Evolutionary conservation across 2,888 invertebrate genomes (phyloP), one percentile per base, ranked within the genome.

Genomic region (Melieria picta): DNA sequence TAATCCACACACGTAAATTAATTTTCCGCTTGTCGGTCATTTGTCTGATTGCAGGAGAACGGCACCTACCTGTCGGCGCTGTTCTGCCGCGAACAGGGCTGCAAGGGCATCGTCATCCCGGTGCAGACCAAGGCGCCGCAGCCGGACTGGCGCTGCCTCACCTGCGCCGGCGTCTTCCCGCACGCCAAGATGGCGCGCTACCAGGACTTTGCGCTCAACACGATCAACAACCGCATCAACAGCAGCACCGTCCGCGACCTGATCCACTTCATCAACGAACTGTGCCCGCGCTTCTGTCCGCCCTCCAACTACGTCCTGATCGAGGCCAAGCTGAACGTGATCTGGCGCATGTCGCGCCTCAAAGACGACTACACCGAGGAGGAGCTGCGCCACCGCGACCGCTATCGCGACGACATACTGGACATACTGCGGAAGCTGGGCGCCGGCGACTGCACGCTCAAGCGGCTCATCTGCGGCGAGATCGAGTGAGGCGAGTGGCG

Each of bases 81-180:
- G 4, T 82, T 88, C 84, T 79, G 88, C 86, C 70, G 90, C 88
- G 88, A 83, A 89, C 79, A 81, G 71, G 80, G 79, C 62, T 87
- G 87, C 79, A 80, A 80, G 56, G 85, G 87, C 16, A 77, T 83
- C 69, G 83, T 85, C 16, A 80, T 91, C 72, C 91, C 92, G 9
- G 88, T 88, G 0, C 89, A 91, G 81, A 91, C 93, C 5, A 85
- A 91, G 69, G 89, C 90, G 50, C 85, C 89, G 77, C 84, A 87
- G 6, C 89, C 92, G 0, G 83, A 88, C 5, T 93, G 93, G 93
- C 88, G 89, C 74, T 93, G 93, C 82, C 88, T 90, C 72, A 89
- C 88, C 3, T 93, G 93, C 81, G 88, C 80, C 52, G 80, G 77
- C 48, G 79, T 83, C 7, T 82, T 84, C 63, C 81, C 83, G 6